phyloP scores from a whole-genome alignment of 2,797 vertebrate species.

The Loriculus beryllinus region DNA sequence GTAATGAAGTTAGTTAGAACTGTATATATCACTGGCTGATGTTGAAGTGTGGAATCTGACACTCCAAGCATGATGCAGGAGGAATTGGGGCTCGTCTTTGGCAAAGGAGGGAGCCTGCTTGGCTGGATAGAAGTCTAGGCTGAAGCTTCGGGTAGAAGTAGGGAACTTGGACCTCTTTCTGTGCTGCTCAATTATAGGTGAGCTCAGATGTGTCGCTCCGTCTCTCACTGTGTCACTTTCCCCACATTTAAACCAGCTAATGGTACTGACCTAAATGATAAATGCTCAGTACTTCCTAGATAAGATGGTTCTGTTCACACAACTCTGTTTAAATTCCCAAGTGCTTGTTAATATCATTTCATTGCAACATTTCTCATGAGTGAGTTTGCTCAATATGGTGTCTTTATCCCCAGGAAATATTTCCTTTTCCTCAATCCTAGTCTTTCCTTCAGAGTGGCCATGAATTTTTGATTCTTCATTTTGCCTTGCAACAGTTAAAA shows the following conservation, averaged over 20 bases:
- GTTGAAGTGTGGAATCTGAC: neutral
- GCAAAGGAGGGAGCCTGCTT: neutral
- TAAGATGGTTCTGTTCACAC: neutral
- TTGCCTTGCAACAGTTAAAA: neutral
- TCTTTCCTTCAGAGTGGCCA: neutral
- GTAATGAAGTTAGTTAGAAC: neutral
- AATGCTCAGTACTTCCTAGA: neutral
- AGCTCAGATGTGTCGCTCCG: fast-evolving
- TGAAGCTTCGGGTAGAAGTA: neutral
- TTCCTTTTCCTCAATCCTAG: neutral
- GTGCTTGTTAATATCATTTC: neutral
- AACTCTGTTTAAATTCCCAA: neutral
- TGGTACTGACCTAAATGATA: too few species aligned
- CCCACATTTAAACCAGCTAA: fast-evolving
- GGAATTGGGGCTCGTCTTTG: neutral
- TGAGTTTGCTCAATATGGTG: fast-evolving
- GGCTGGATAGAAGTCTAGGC: neutral
- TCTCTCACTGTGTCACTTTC: neutral
- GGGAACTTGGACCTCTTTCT: neutral
- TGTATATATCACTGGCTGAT: neutral
- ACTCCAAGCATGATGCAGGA: neutral
- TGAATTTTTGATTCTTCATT: neutral
- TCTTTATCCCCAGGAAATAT: neutral
- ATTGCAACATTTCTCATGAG: neutral
- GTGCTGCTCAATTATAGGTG: fast-evolving